These are phyloP conservation scores for Theretra japonica DNA, from an alignment of 2,888 invertebrate species.

Conservation along the genomic window DNA sequence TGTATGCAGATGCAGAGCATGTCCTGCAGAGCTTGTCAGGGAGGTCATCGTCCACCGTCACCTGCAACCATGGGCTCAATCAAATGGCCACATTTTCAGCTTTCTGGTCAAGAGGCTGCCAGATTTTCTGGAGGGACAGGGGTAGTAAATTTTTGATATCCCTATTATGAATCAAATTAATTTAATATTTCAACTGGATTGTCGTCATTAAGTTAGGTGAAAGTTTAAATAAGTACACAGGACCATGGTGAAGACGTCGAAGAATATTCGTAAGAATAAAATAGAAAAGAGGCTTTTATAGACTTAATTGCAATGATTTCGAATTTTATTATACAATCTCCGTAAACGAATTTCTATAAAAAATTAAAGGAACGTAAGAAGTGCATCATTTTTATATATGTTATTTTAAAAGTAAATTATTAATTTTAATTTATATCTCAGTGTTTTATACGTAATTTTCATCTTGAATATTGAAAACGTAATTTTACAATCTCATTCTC, in stretches of 20 bases:
- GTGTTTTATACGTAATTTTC: background rate
- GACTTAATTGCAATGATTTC: too few relatives aligned
- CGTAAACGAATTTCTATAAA: slow-evolving; percentile 40
- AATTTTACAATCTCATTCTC: slow-evolving; percentile 39
- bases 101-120: background rate
- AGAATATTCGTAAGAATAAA: too few relatives aligned
- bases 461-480: background rate
- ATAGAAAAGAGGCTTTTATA: too few relatives aligned
- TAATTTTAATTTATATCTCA: background rate
- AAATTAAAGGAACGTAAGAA: background rate
- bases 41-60: slow-evolving; percentile 63
- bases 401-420: background rate
- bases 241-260: too few relatives aligned
- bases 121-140: background rate
- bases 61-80: slow-evolving; percentile 75
- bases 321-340: slow-evolving; percentile 28
- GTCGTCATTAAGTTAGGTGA: background rate
- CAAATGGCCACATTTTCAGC: slow-evolving; percentile 64
- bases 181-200: background rate
- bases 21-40: slow-evolving; percentile 67
- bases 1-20: slow-evolving; percentile 61
- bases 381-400: background rate
- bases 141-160: background rate
- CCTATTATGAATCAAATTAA: background rate
- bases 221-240: background rate